Evolutionary conservation across 1,140 invertebrate species (phyloP), one percentile per base, ranked within the genome.

Genomic region (Drosophila nasuta): DNA sequence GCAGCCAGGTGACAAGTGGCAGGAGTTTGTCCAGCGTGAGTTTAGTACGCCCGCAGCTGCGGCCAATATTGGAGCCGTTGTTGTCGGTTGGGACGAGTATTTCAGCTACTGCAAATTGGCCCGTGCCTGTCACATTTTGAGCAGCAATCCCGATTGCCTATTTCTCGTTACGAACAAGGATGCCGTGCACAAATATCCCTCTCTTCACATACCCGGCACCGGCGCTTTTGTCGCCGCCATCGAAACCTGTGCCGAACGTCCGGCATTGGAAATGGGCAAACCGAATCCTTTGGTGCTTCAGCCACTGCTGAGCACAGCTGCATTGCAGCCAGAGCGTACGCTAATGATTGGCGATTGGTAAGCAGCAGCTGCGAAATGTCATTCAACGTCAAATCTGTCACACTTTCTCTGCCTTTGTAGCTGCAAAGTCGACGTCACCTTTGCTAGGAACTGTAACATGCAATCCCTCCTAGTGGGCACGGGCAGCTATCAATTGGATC

Each of bases 161-260:
- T 99, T 99, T 92, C 93, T 99, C 56, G 97, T 95, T 0, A 98
- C 98, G 1, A 99, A 99, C 92, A 97, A 96, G 11, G 98, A 99
- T 94, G 96, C 97, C 88, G 86, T 91, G 28, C 86, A 91, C 58
- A 90, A 81, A 60, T 91, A 88, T 79, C 81, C 90, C 0, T 17
- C 30, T n/a, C 76, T 60, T 59, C 41, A 68, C 28, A 81, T 91
- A 15, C 93, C 93, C 93, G 97, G 97, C 70, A 97, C 98, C 10
- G 98, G 97, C 1, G 95, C 96, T 45, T 95, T 99, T 49, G 96
- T 99, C 0, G 93, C 93, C 57, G 95, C 96, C 8, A 95, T 99
- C 15, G 95, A 97, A 91, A 96, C 96, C 6, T 96, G 96, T 69
- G 94, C 96, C 4, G 95, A 95, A 54, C 94, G 97, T 62, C 95